Conservation (phyloP, 35 echinoderm and acorn worm species). For the Strongylocentrotus purpuratus region DNA sequence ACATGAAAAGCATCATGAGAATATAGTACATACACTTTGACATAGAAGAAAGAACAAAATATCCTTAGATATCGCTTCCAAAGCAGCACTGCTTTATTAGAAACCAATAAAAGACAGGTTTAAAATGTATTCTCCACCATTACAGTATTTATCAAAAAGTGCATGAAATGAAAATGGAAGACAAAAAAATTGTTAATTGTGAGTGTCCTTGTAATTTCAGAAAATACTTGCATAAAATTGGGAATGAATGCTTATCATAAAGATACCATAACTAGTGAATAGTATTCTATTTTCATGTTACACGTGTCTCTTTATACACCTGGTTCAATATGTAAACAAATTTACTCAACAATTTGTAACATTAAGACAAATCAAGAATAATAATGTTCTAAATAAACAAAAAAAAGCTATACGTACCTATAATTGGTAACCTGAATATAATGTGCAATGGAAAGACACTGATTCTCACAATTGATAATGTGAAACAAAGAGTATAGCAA, state of each 20-base stretch:
- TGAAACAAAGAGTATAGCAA: no score
- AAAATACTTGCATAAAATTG: constrained; percentile 1
- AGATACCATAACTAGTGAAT: not conserved
- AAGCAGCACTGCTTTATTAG: not conserved
- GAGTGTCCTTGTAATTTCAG: not conserved
- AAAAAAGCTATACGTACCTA: not conserved
- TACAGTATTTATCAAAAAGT: not conserved
- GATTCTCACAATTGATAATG: no score
- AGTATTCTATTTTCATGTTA: no score
- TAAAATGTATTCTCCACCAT: not conserved
- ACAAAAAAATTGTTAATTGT: not conserved
- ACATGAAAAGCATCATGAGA: no score
- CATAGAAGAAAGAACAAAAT: not conserved
- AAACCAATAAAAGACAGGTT: not conserved
- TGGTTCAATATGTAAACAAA: not conserved
- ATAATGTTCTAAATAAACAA: not conserved
- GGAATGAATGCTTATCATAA: not conserved
- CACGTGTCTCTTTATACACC: not conserved
- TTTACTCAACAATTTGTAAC: not conserved
- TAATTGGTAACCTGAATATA: not conserved
- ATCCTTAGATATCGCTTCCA: not conserved
- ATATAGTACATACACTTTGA: not conserved
- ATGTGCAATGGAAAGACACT: not conserved
- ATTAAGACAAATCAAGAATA: not conserved
- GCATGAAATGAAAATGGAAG: not conserved